Evolutionary conservation across 2,888 invertebrate species (phyloP).

Genomic region (Trichogramma evanescens): DNA sequence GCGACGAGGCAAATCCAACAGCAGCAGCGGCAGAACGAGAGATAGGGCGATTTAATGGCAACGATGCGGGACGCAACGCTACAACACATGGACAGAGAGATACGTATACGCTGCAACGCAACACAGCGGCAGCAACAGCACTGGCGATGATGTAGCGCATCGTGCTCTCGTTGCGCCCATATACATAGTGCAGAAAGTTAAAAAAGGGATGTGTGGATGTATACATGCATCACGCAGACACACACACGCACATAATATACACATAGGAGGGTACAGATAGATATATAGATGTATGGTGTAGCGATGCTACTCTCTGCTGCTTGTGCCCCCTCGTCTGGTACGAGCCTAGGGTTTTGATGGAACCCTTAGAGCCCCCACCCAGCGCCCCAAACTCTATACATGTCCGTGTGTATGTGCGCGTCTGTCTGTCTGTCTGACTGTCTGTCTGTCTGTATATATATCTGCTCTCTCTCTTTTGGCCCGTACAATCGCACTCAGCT

Average conservation of each 20-base stretch:
- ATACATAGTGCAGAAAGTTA: no score
- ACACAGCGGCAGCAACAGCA: slow-evolving; percentile 1
- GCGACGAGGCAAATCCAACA: no score
- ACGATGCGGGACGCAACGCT: slow-evolving; percentile 1
- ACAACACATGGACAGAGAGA: background rate
- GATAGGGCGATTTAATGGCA: slow-evolving; percentile 21
- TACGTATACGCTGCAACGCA: slow-evolving; percentile 1
- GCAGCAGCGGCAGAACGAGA: background rate
- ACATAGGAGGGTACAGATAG: slow-evolving; percentile 3
- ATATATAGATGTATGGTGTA: background rate
- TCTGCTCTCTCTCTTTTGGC: background rate
- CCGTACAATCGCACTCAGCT: background rate
- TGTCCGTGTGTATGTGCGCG: background rate
- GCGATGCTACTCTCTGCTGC: no score
- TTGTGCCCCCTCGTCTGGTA: slow-evolving; percentile 24
- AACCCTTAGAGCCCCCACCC: slow-evolving; percentile 27
- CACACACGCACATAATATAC: no score
- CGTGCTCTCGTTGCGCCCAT: no score
- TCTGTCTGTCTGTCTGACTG: background rate
- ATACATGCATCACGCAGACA: no score
- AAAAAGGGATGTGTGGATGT: no score
- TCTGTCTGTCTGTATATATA: background rate
- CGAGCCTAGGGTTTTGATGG: slow-evolving; percentile 36
- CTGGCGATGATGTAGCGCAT: background rate
- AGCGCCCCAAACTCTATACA: background rate